Percentiles rank a stretch among this genome's conserved stretches.
These are phyloP conservation scores for Hydrolagus affinis DNA, from an alignment of 2,113 vertebrate species.

Conservation along the genomic window DNA sequence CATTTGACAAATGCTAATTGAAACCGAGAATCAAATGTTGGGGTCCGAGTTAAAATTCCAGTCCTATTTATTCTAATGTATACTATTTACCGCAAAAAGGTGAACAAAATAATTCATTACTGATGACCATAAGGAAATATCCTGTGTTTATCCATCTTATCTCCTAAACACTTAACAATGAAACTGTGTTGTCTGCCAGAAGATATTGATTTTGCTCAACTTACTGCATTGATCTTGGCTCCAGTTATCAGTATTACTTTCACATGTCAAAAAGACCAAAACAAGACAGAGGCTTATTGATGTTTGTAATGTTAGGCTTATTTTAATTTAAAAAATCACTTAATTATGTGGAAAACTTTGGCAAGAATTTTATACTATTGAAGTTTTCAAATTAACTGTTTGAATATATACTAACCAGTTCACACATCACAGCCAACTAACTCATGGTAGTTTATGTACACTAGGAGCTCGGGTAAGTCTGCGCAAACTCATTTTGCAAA, in stretches of 20 bases:
- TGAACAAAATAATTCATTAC: neutral
- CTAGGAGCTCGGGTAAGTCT: too few relatives aligned
- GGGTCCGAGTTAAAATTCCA: neutral
- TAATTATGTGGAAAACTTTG: too few relatives aligned
- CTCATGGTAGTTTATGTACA: too few relatives aligned
- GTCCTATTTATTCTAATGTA: neutral
- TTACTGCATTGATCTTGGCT: neutral
- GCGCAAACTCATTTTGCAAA: too few relatives aligned
- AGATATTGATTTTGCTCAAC: neutral
- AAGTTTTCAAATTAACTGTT: too few relatives aligned
- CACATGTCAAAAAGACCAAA: neutral
- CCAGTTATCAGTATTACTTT: neutral
- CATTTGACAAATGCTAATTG: neutral
- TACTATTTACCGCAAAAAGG: neutral
- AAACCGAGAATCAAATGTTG: neutral
- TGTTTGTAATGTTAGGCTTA: neutral
- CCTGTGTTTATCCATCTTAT: neutral
- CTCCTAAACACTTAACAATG: neutral
- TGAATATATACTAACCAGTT: too few relatives aligned
- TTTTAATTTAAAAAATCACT: too few relatives aligned
- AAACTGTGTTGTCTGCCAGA: neutral
- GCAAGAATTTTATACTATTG: too few relatives aligned
- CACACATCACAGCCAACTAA: too few relatives aligned
- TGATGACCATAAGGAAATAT: neutral
- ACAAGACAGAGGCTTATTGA: neutral